These are phyloP conservation scores for Riptortus pedestris DNA, from an alignment of 1,140 invertebrate genomes.

Conservation along the genomic window DNA sequence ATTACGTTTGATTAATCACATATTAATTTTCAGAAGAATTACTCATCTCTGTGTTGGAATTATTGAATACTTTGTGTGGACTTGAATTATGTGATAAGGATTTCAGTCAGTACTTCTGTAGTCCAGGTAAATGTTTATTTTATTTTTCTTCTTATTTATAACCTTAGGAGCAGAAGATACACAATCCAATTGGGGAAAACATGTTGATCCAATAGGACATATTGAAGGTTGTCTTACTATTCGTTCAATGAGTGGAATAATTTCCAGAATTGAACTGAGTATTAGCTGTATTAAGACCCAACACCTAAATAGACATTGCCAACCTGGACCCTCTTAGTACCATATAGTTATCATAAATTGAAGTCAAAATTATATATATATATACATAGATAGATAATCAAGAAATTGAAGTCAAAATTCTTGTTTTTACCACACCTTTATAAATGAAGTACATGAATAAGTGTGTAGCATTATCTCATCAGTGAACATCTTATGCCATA, in stretches of 20 bases:
- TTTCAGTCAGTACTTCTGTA: conserved; percentile 29
- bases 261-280: background rate
- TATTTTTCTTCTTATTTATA: background rate
- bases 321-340: too few species aligned
- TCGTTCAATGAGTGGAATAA: background rate
- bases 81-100: conserved; percentile 28
- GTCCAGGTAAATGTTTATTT: conserved; percentile 22
- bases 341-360: too few species aligned
- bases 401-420: too few species aligned
- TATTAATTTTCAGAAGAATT: conserved; percentile 27
- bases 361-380: too few species aligned
- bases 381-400: too few species aligned
- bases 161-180: background rate
- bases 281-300: background rate
- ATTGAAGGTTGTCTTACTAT: background rate
- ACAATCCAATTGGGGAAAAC: background rate
- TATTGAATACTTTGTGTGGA: conserved; percentile 29
- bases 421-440: too few species aligned
- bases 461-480: too few species aligned
- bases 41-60: conserved; percentile 23
- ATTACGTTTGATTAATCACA: background rate
- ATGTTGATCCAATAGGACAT: background rate
- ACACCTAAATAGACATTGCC: background rate
- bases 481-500: too few species aligned
- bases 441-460: too few species aligned